Conservation (phyloP, 2,113 vertebrate species). For the Leucopternis melanops region DNA sequence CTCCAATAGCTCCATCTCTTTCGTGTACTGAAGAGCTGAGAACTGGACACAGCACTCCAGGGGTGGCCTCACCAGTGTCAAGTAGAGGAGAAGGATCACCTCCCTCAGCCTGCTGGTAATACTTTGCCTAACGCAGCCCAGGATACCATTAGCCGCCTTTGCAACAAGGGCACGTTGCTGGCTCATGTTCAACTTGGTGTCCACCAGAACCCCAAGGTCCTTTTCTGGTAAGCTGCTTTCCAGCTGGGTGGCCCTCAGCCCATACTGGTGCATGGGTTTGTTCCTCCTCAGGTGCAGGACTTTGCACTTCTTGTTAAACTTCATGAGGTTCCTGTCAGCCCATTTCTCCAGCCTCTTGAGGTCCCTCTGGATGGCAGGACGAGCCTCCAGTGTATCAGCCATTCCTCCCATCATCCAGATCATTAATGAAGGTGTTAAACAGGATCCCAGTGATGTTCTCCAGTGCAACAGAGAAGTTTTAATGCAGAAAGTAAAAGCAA, state of each 20-base stretch:
- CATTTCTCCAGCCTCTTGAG: fast-evolving
- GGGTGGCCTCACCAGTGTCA: neutral
- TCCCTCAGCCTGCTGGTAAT: neutral
- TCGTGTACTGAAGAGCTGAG: neutral
- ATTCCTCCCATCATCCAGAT: neutral
- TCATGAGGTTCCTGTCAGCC: neutral
- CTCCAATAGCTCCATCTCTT: neutral
- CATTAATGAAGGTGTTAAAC: neutral
- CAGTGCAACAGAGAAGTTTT: neutral
- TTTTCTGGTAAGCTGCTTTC: neutral
- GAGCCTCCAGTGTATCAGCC: neutral
- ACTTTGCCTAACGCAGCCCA: neutral
- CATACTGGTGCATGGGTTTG: neutral
- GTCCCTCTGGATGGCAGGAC: neutral
- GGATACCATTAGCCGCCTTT: neutral
- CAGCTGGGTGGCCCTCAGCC: neutral
- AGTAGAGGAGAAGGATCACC: neutral
- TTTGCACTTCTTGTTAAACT: neutral
- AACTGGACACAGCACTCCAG: neutral
- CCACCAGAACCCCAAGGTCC: too few relatives aligned
- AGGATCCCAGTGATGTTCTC: neutral
- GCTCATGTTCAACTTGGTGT: neutral
- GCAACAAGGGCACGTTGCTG: neutral
- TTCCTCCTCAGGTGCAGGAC: neutral
- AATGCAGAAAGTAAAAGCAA: constrained; percentile 11